Base-by-base conservation (phyloP, 2,797 vertebrate species). In the Poeciliopsis turneri region DNA sequence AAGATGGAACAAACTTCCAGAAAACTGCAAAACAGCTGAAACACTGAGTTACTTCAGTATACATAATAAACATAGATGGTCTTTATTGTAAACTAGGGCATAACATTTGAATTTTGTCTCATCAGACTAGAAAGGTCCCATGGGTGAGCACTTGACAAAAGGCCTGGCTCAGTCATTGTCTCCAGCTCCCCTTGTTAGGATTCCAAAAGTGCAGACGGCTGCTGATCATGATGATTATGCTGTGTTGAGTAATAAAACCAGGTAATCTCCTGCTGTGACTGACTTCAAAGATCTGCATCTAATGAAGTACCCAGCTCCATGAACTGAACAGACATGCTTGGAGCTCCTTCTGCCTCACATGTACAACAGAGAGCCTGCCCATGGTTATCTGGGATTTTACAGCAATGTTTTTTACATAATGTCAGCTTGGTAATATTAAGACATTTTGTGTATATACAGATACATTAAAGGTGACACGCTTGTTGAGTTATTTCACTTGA, bases 181-280 rank as follows among this genome's bases (percentile, higher is more conserved):
- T 45, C n/a, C 43, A 23, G 18, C 57, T 64, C 74, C 28, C 15
- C 41, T 57, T 33, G 43, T 64, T 64, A 47, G 18, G 41, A 30
- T 75, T 61, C 12, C 5, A 23, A 20, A 53, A 39, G 12, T 15
- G 25, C 51, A 74, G 43, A 18, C 51, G n/a, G 33, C 11, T 30
- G 25, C 55, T 5, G 36, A 64, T 45, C 46, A 3, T 20, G 16
- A 64, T 13, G 61, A 36, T 51, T 8, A 2, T 16, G 13, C 33
- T 76, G 61, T 68, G 53, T 59, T 57, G 36, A 55, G 49, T 74
- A 55, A 73, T 41, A 73, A 51, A 73, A 73, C 49, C 49, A 39
- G 45, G 45, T 30, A 47, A 33, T 61, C 28, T 61, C 28, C 57
- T 61, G 57, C 57, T 61, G 28, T 61, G 57, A 33, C 57, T 33